Percentiles rank a stretch among this genome's conserved stretches.
Conservation (phyloP, 2,113 vertebrate genomes). For the Rynchops niger region DNA sequence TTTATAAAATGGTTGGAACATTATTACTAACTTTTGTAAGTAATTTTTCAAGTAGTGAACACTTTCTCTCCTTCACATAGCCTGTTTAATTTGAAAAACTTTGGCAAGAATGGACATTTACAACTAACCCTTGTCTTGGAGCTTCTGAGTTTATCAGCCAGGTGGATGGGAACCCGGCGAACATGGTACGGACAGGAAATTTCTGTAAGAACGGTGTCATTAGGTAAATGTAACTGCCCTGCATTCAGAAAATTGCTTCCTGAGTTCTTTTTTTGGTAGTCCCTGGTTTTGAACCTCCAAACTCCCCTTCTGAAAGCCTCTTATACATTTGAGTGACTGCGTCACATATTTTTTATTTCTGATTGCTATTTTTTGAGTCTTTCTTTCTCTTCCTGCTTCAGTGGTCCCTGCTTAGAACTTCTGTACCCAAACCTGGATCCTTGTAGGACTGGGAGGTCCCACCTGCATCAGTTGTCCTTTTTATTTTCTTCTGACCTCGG, state of each 20-base stretch:
- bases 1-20: not conserved
- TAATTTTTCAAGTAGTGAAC: not conserved
- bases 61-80: not conserved
- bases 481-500: not conserved
- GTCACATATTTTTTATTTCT: not conserved
- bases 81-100: not conserved
- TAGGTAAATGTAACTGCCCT: not conserved
- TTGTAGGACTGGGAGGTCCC: not conserved
- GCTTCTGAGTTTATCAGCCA: not conserved
- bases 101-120: not conserved
- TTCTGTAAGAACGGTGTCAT: not conserved
- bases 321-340: not conserved
- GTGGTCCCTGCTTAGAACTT: not conserved
- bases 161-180: not conserved
- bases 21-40: not conserved
- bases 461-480: not conserved
- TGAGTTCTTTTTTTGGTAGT: not conserved
- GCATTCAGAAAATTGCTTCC: not conserved
- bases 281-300: not conserved
- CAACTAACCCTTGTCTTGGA: not conserved
- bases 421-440: rapidly evolving
- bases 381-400: not conserved
- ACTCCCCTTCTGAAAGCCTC: not conserved
- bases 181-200: too few relatives aligned
- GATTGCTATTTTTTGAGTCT: not conserved